Evolutionary conservation across 2,113 vertebrate species (phyloP), one percentile per base, ranked within the genome.

Genomic region (Seriola quinqueradiata): DNA sequence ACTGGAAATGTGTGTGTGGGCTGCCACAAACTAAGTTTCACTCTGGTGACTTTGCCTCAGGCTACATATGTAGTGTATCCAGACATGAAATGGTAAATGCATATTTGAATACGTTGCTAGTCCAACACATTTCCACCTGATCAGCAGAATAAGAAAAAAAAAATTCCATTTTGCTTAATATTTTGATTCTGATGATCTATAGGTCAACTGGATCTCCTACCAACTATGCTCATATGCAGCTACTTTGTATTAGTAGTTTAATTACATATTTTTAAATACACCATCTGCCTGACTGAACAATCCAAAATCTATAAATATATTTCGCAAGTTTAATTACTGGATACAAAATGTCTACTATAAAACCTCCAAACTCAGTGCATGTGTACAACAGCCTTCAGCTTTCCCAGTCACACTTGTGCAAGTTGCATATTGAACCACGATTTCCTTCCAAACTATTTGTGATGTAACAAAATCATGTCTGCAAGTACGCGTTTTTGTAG

Each of bases 31-130:
- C 70, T 8, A 34, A 71, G 75, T 79, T 79, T 72, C 63, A 79
- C 79, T 86, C 70, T 58, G 65, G 70, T 23, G 57, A 82, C 77
- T 81, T 76, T 42, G 82, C 86, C 68, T 54, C 42, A 67, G 80
- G 88, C 75, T 69, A 73, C 46, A 67, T 76, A 59, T 86, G 70
- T 68, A 64, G 58, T 73, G 28, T 57, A 75, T 67, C 36, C 50
- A 80, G 21, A 64, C 9, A 63, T 77, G 44, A 69, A 60, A 85
- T 84, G 5, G 7, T 75, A 68, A 54, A 52, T 58, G 17, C 19
- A 50, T 21, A 73, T 79, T 48, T 72, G 28, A 6, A 16, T 61
- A 21, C n/a, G 46, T 57, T 21, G 3, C 4, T 25, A 72, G 54
- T 70, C 44, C 21, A 55, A 23, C 28, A 64, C 16, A 46, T 61